Evolutionary conservation across 2,888 invertebrate genomes (phyloP).

Genomic region (Nemoura dubitans): DNA sequence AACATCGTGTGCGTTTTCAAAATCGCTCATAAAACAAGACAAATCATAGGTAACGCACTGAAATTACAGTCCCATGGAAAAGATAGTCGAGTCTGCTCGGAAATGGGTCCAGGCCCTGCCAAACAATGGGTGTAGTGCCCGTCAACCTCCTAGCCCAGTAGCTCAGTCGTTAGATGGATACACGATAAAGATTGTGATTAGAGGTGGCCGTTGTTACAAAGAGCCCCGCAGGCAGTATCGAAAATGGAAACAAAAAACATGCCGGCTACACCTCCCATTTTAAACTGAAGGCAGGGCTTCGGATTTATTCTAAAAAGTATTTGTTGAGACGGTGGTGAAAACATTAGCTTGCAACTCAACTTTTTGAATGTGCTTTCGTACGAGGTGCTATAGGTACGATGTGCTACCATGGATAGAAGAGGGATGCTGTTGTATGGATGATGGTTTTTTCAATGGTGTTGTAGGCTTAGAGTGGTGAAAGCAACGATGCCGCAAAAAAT

Average conservation of each 20-base stretch:
- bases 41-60: too few relatives aligned
- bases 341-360: not conserved
- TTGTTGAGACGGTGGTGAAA: not conserved
- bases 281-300: constrained; percentile 29
- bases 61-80: not conserved
- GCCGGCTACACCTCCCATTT: constrained; percentile 25
- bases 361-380: too few relatives aligned
- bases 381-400: too few relatives aligned
- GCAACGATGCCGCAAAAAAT: too few relatives aligned
- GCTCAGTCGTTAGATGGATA: constrained; percentile 16
- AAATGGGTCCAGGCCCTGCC: not conserved
- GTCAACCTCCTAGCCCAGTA: constrained; percentile 13
- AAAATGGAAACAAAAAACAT: constrained; percentile 18
- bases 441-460: too few relatives aligned
- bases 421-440: too few relatives aligned
- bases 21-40: too few relatives aligned
- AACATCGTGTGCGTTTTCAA: too few relatives aligned
- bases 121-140: not conserved
- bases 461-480: too few relatives aligned
- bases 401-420: too few relatives aligned
- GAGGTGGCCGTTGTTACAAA: constrained; percentile 17
- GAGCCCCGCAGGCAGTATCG: not conserved
- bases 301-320: constrained; percentile 3
- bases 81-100: not conserved
- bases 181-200: constrained; percentile 36